phyloP scores from a whole-genome alignment of 2,888 invertebrate species.

The Galerucella pusilla region DNA sequence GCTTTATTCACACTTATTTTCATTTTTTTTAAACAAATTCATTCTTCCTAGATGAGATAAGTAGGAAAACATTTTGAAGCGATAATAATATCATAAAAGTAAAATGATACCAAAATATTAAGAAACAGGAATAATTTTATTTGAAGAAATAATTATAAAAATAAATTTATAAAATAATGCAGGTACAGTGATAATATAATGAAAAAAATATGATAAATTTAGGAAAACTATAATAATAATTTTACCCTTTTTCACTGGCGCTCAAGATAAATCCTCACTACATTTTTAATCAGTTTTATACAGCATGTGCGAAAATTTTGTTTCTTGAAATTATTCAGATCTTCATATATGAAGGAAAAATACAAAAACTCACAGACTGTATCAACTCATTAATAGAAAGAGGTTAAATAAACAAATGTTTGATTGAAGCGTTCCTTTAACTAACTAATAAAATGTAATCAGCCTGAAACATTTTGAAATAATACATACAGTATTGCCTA shows the following conservation, averaged over 20 bases:
- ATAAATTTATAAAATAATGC: slow-evolving; percentile 35
- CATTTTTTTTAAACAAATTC: not conserved
- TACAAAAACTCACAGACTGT: not conserved
- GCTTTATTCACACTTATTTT: too few species aligned
- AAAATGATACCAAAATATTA: slow-evolving; percentile 21
- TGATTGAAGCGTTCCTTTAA: slow-evolving; percentile 20
- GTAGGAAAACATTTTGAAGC: slow-evolving; percentile 1
- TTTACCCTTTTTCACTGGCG: slow-evolving; percentile 40
- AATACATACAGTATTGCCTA: too few species aligned
- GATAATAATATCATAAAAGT: not conserved
- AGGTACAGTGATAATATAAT: slow-evolving; percentile 33
- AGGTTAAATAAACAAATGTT: slow-evolving; percentile 36
- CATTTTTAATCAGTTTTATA: slow-evolving; percentile 23
- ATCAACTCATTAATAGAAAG: slow-evolving; percentile 39
- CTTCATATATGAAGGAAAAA: not conserved
- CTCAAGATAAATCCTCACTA: slow-evolving; percentile 27
- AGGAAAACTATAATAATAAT: slow-evolving; percentile 20
- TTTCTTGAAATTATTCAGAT: not conserved
- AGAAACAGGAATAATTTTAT: slow-evolving; percentile 28
- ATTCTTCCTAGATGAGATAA: not conserved
- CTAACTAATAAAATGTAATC: too few species aligned
- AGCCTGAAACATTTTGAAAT: too few species aligned
- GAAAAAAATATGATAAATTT: slow-evolving; percentile 16
- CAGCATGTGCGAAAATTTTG: slow-evolving; percentile 15
- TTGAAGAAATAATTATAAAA: slow-evolving; percentile 34